Base-by-base conservation (phyloP, 2,113 vertebrate species). In the Megaleporinus macrocephalus region DNA sequence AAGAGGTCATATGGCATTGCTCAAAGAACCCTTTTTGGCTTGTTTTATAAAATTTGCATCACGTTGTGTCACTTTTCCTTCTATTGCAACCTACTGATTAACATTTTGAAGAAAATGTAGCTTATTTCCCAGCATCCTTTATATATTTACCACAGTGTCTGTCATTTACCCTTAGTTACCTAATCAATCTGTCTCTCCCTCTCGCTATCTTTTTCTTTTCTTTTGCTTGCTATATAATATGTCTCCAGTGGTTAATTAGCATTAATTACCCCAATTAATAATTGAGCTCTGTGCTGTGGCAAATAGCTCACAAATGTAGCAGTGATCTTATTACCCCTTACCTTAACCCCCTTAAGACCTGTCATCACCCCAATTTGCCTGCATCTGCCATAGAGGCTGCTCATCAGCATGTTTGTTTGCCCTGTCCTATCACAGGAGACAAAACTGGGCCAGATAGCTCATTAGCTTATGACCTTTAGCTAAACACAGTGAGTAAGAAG, bases 261-360 rank as follows among this genome's bases (percentile, higher is more conserved):
- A 26, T 81, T 73, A 78, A 49, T 72, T 20, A 59, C 44, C 29
- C 16, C n/a, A 77, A 85, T 85, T 81, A 78, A 78, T 73, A 73
- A 74, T 44, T 76, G 69, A 72, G 47, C 63, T 22, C 16, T 30
- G 26, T 11, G 36, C 36, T 5, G 12, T 33, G 29, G 65, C 57
- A 7, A 68, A 62, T 29, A 20, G 30, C 41, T 51, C 57, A 62
- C 41, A 6, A 71, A 77, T 14, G 24, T 16, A 27, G 24, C 49
- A 11, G 77, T 78, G 74, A 53, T 47, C 27, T 68, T 65, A 69
- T 69, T 78, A 55, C 5, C 76, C 62, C 53, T 69, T 30, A 63
- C 16, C 20, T 49, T 4, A 29, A 57, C 18, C 36, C 41, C 75
- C 59, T 77, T 10, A 51, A 65, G 57, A 65, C 61, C 7, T 0